These are phyloP conservation scores for Dipus sagitta DNA, from an alignment of 2,797 vertebrate genomes.

Conservation along the genomic window DNA sequence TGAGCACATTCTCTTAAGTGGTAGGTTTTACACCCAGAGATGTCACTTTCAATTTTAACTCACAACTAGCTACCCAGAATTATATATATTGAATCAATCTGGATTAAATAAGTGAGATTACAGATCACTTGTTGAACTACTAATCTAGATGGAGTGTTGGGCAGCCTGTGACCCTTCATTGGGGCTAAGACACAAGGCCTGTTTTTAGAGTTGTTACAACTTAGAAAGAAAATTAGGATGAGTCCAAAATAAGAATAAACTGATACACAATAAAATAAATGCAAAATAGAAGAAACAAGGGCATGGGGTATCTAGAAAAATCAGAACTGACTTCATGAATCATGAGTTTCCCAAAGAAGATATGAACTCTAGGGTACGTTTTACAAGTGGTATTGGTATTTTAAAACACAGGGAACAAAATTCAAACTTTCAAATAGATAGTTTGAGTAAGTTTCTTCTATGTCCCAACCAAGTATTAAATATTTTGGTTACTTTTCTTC, in stretches of 20 bases:
- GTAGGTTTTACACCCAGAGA: conserved; percentile 3
- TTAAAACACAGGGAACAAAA: conserved; percentile 11
- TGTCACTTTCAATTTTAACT: not conserved
- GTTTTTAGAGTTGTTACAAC: not conserved
- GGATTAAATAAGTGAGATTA: not conserved
- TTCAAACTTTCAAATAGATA: not conserved
- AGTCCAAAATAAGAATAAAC: not conserved
- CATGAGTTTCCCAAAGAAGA: not conserved
- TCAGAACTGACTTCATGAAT: not conserved
- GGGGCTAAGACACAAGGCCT: not conserved
- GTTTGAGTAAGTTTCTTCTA: not conserved
- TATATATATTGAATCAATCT: not conserved
- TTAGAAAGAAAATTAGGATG: not conserved
- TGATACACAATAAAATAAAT: not conserved
- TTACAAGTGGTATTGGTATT: not conserved
- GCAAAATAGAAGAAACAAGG: not conserved
- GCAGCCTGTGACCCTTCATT: not conserved
- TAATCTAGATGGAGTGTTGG: not conserved
- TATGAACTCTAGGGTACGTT: not conserved
- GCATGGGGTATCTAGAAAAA: not conserved
- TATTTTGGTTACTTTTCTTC: conserved; percentile 21
- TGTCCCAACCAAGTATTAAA: not conserved
- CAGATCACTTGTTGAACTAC: not conserved
- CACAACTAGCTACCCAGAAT: not conserved
- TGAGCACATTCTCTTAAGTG: not conserved